phyloP scores from a whole-genome alignment of 2,888 invertebrate genomes.

The Tineola bisselliella region DNA sequence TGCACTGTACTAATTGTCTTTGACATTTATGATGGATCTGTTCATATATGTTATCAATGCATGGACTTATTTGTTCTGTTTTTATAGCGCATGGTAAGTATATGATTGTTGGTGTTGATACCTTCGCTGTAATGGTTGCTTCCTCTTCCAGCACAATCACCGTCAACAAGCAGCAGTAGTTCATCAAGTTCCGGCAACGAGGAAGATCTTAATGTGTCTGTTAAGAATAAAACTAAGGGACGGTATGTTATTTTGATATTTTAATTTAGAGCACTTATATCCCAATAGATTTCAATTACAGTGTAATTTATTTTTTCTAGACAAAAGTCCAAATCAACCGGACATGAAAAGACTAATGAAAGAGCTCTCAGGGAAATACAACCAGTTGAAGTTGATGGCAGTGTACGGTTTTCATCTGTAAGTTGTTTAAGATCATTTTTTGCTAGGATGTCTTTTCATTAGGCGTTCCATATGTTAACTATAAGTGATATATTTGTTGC shows the following conservation, averaged over 20 bases:
- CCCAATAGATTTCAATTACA: too few relatives aligned
- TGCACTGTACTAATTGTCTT: too few relatives aligned
- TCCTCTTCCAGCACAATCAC: slow-evolving; percentile 48
- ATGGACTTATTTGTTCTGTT: too few relatives aligned
- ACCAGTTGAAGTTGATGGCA: slow-evolving; percentile 57
- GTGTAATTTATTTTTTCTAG: slow-evolving; percentile 27
- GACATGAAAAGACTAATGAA: slow-evolving; percentile 52
- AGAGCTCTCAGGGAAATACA: slow-evolving; percentile 60
- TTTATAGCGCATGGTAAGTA: too few relatives aligned
- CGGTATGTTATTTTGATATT: slow-evolving; percentile 28
- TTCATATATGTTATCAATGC: too few relatives aligned
- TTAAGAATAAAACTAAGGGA: slow-evolving; percentile 63
- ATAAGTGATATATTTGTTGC: too few relatives aligned
- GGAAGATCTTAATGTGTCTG: slow-evolving; percentile 62
- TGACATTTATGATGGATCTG: too few relatives aligned
- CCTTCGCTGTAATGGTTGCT: slow-evolving; percentile 6
- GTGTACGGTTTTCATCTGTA: slow-evolving; percentile 57
- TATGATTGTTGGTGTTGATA: too few relatives aligned
- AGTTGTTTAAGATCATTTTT: slow-evolving; percentile 23
- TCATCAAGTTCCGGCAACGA: slow-evolving; percentile 54
- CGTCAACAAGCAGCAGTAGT: slow-evolving; percentile 44
- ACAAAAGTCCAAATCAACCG: slow-evolving; percentile 58
- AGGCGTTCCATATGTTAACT: too few relatives aligned
- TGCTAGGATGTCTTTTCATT: too few relatives aligned
- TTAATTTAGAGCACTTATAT: too few relatives aligned